Conservation (phyloP, 2,888 invertebrate species). For the Tholera decimalis region DNA sequence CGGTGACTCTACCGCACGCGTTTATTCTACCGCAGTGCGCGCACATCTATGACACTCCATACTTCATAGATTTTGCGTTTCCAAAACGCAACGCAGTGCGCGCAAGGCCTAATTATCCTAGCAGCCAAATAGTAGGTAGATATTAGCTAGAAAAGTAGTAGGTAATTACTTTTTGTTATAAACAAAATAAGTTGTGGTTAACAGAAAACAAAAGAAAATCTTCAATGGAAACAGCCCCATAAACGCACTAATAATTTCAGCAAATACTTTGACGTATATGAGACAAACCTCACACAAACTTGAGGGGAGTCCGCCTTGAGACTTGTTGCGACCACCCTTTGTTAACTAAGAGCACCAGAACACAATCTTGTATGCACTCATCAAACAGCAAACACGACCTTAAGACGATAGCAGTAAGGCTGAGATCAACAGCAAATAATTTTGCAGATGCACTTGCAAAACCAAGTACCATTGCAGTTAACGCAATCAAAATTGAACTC, state of each 20-base stretch:
- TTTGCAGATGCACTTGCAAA: conserved; percentile 42
- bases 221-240: conserved; percentile 53
- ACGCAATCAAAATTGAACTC: conserved; percentile 26
- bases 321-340: conserved; percentile 82
- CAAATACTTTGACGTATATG: conserved; percentile 84
- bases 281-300: conserved; percentile 82
- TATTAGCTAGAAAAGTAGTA: too few species aligned
- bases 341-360: conserved; percentile 73
- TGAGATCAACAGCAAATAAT: conserved; percentile 1
- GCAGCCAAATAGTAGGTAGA: too few species aligned
- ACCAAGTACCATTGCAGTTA: conserved; percentile 9
- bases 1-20: too few species aligned
- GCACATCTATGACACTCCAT: too few species aligned
- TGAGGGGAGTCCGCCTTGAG: conserved; percentile 80
- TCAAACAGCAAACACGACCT: conserved; percentile 26
- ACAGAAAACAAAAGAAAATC: neutral
- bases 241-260: conserved; percentile 82
- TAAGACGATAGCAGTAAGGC: conserved; percentile 6
- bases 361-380: conserved; percentile 36
- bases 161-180: too few species aligned
- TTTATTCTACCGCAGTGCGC: too few species aligned
- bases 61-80: too few species aligned
- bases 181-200: too few species aligned
- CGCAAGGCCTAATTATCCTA: too few species aligned
- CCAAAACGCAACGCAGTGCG: too few species aligned